Evolutionary conservation across 2,113 vertebrate genomes (phyloP).

Genomic region (Apteryx mantelli): DNA sequence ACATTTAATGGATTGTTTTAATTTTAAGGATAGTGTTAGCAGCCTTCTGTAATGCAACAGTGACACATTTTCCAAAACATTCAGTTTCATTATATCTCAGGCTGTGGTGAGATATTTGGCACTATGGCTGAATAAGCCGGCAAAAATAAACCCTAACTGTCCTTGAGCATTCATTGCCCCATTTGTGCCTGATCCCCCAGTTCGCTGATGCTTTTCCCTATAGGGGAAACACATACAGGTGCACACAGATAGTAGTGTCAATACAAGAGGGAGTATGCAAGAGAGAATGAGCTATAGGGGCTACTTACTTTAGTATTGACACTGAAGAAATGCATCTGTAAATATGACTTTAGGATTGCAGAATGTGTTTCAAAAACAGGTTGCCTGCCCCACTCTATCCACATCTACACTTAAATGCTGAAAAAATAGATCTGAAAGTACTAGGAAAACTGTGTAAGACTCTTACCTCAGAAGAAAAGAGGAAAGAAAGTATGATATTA

Average conservation of each 20-base stretch:
- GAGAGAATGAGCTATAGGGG: background rate
- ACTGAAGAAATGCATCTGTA: background rate
- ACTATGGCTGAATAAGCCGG: background rate
- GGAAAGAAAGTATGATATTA: background rate
- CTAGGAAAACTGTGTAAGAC: background rate
- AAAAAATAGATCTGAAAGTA: background rate
- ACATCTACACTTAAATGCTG: background rate
- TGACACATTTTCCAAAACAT: background rate
- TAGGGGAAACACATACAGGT: background rate
- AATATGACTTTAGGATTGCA: background rate
- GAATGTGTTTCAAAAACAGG: background rate
- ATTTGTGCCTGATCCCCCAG: background rate
- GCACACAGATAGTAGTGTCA: rapidly evolving
- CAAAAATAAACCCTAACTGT: background rate
- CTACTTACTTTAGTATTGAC: background rate
- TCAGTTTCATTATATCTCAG: background rate
- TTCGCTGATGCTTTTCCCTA: background rate
- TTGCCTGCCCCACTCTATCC: background rate
- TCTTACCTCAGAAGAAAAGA: background rate
- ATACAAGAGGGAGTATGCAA: background rate
- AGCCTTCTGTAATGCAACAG: background rate
- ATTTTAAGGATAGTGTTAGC: background rate
- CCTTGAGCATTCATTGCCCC: background rate
- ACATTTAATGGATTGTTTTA: background rate
- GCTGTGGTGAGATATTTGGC: background rate